Conservation (phyloP, 2,113 vertebrate genomes). For the Dinomys branickii region DNA sequence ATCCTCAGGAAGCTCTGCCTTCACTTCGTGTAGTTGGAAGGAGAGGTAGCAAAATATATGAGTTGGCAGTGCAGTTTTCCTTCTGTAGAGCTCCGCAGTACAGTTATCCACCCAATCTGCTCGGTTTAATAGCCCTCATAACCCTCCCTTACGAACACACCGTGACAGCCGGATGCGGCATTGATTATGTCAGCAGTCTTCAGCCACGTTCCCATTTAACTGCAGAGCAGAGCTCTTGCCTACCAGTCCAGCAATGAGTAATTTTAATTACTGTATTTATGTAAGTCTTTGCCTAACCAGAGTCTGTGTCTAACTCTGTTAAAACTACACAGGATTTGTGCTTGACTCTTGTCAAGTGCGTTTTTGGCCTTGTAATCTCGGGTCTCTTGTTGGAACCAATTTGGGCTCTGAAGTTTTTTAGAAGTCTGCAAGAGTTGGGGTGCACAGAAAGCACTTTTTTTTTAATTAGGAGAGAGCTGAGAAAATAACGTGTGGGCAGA, state of each 20-base stretch:
- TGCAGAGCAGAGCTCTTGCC: constrained; percentile 58
- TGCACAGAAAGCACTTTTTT: not conserved
- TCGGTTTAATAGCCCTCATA: constrained; percentile 67
- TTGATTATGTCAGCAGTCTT: constrained; percentile 66
- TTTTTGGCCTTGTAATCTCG: not conserved
- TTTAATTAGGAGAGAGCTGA: constrained; percentile 34
- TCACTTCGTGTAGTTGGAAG: constrained; percentile 63
- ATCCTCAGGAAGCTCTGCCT: constrained; percentile 18
- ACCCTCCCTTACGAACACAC: constrained; percentile 69
- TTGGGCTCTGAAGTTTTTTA: constrained; percentile 18
- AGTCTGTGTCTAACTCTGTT: constrained; percentile 36
- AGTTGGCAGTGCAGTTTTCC: constrained; percentile 59
- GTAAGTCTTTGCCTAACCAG: constrained; percentile 55
- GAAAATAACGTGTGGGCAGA: constrained; percentile 33
- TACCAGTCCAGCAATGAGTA: constrained; percentile 44
- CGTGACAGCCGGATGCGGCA: constrained; percentile 53
- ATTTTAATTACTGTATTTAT: constrained; percentile 73
- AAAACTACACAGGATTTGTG: constrained; percentile 27
- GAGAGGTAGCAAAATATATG: constrained; percentile 58
- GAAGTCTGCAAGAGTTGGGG: not conserved
- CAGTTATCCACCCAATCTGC: constrained; percentile 69
- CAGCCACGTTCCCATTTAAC: constrained; percentile 65
- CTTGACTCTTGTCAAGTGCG: not conserved
- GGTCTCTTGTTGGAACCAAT: constrained; percentile 9
- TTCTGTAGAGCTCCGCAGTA: constrained; percentile 58